Percentiles rank a stretch among this genome's conserved stretches.
Conservation (phyloP, 2,113 vertebrate species). For the Myotis davidii region DNA sequence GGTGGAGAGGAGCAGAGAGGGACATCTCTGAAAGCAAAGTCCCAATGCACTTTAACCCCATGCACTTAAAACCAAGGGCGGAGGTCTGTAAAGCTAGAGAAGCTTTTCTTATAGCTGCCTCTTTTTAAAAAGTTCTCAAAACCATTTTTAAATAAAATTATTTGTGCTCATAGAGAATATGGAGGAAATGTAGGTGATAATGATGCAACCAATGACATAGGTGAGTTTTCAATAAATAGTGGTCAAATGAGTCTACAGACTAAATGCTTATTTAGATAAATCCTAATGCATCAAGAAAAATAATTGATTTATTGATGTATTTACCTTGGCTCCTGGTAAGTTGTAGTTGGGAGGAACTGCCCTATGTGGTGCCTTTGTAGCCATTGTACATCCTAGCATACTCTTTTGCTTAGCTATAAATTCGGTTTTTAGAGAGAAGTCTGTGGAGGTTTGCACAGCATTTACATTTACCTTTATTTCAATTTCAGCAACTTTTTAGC, state of each 20-base stretch:
- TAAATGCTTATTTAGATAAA: background rate
- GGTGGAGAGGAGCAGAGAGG: background rate
- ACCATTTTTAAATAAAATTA: background rate
- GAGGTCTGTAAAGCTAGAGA: background rate
- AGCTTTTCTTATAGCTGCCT: background rate
- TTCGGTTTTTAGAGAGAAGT: background rate
- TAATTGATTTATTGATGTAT: background rate
- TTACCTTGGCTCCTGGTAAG: background rate
- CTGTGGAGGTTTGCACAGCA: background rate
- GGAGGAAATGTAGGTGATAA: background rate
- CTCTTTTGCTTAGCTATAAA: slow-evolving; percentile 5
- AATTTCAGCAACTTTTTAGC: background rate
- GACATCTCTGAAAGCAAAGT: background rate
- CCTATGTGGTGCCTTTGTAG: background rate
- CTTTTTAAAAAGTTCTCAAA: background rate
- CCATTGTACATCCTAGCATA: rapidly evolving
- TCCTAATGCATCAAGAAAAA: background rate
- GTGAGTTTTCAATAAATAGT: background rate
- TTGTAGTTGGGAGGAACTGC: background rate
- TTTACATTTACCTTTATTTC: slow-evolving; percentile 18
- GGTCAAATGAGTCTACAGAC: background rate
- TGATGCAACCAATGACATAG: background rate
- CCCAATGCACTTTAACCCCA: background rate
- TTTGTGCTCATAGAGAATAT: background rate
- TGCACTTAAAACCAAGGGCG: background rate